A percentile compares a stretch with the other conserved stretches of the same genome.
Conservation (phyloP, 2,797 vertebrate species). For the Cossypha caffra region DNA sequence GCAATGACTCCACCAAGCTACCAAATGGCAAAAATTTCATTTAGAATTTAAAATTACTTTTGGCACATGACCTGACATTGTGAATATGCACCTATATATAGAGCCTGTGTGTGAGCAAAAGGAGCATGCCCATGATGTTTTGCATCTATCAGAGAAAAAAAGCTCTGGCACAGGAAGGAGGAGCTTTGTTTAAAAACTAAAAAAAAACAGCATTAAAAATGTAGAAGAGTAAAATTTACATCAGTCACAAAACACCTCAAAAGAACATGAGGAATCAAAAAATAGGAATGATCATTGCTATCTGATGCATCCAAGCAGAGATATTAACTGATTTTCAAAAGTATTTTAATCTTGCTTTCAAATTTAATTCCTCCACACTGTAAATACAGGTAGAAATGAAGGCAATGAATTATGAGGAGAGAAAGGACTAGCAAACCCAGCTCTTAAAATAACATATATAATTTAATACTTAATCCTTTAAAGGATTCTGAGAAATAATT, state of each 20-base stretch:
- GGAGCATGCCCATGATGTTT: not conserved
- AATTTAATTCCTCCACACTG: not conserved
- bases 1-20: not conserved
- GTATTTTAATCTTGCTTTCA: not conserved
- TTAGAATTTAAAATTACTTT: not conserved
- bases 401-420: not conserved
- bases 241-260: not conserved
- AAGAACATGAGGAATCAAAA: not conserved
- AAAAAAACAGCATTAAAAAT: not conserved
- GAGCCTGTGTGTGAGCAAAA: not conserved
- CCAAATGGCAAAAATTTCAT: not conserved
- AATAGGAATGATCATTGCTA: not conserved
- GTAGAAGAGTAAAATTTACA: not conserved
- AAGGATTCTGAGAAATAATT: constrained; percentile 10
- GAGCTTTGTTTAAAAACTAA: not conserved
- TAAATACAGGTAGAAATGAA: not conserved
- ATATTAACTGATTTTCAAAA: not conserved
- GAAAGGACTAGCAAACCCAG: not conserved
- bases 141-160: not conserved
- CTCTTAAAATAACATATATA: not conserved
- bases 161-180: not conserved
- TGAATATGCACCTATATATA: not conserved
- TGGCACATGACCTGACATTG: not conserved
- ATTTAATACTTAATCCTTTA: constrained; percentile 10
- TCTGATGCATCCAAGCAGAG: not conserved